A percentile compares a stretch with the other conserved stretches of the same genome.
Evolutionary conservation across 2,113 vertebrate species (phyloP).

Genomic region (Oncorhynchus clarkii): DNA sequence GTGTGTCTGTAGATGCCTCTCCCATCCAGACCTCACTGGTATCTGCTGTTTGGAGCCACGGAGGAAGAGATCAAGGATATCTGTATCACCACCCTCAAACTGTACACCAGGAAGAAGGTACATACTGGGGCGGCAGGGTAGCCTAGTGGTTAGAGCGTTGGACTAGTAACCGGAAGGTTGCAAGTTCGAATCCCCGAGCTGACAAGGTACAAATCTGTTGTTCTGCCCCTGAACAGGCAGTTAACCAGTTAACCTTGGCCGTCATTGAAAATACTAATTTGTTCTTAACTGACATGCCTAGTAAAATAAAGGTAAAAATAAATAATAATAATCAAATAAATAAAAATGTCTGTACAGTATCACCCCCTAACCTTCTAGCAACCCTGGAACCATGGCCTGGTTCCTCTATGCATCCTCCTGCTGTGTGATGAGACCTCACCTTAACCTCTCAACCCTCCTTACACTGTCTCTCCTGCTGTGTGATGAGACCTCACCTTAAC

Average conservation of each 20-base stretch:
- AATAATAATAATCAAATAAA: no score
- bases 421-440: background rate
- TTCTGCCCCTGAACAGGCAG: no score
- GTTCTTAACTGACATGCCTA: no score
- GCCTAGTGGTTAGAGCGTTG: no score
- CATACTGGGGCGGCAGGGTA: background rate
- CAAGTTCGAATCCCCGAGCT: no score
- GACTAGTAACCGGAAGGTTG: no score
- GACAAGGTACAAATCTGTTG: no score
- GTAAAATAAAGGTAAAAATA: no score
- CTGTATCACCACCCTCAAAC: constrained; percentile 88
- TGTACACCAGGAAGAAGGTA: constrained; percentile 96
- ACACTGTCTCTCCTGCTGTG: background rate
- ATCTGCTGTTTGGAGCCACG: constrained; percentile 87
- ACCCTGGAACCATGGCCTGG: background rate
- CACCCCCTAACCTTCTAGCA: background rate
- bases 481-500: no score
- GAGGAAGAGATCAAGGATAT: constrained; percentile 96
- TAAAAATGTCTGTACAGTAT: no score
- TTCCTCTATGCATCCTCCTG: background rate
- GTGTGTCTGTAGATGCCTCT: constrained; percentile 80
- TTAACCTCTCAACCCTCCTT: background rate
- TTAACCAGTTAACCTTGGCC: no score
- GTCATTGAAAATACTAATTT: no score
- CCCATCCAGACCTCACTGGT: constrained; percentile 93